Evolutionary conservation across 2,113 vertebrate species (phyloP), one percentile per base, ranked within the genome.

Genomic region (Amazona vittata): DNA sequence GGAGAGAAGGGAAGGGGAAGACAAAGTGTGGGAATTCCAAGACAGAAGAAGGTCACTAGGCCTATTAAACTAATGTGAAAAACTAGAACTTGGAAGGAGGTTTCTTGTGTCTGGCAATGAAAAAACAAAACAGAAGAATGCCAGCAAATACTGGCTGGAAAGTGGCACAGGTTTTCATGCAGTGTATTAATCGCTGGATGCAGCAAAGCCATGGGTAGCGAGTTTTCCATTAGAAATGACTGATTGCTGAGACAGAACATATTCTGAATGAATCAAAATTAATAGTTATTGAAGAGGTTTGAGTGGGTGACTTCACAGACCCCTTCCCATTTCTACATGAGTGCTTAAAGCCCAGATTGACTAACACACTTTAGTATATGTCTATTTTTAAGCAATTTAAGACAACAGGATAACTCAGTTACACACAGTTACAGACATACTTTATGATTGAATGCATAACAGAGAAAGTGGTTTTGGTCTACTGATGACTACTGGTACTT

Each of bases 151-250:
- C 43, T 46, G 47, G 8, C 33, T 86, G 59, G 6, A 12, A 80
- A 83, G n/a, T 20, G 15, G 31, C 1, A 4, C 10, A 1, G 5
- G 44, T 73, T 76, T 83, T 55, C 63, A 14, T 8, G 20, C 16
- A 4, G 21, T 18, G 0, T 37, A 71, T 12, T 28, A 55, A 89
- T 8, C 0, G 1, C 5, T 41, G 50, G 71, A 55, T 33, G 57
- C 6, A 68, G 47, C 13, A 60, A 68, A 76, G 9, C 21, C 68
- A 49, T 0, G 1, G 33, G 31, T 0, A 0, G n/a, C 0, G 1
- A 83, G 28, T 77, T 87, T 73, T 60, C 53, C 6, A 9, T 55
- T 15, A 69, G 35, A 89, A 95, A 73, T 16, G 21, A n/a, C 12
- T 1, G 7, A 44, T 28, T 35, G 22, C 17, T 49, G 81, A 69